Percentiles rank a stretch among this genome's conserved stretches.
These are phyloP conservation scores for Thymelicus acteon DNA, from an alignment of 2,888 invertebrate species.

Conservation along the genomic window DNA sequence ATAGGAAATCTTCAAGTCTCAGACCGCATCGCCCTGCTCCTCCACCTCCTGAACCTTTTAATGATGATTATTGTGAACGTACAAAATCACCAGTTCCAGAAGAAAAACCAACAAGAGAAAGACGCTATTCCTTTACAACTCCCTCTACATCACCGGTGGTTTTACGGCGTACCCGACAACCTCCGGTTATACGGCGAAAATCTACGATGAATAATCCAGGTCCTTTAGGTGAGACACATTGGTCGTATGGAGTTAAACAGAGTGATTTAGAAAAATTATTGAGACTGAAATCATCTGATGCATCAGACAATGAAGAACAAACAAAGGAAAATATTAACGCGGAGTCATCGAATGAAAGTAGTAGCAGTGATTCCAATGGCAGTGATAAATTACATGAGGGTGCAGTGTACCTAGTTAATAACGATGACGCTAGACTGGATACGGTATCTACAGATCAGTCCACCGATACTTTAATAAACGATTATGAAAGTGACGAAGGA, in stretches of 20 bases:
- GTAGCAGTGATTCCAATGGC: slow-evolving; percentile 64
- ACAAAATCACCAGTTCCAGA: slow-evolving; percentile 61
- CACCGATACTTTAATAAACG: slow-evolving; percentile 77
- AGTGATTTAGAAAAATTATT: slow-evolving; percentile 76
- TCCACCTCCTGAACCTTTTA: slow-evolving; percentile 72
- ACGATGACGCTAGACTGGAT: slow-evolving; percentile 69
- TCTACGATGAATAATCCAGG: slow-evolving; percentile 65
- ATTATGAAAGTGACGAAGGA: slow-evolving; percentile 70
- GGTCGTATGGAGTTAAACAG: slow-evolving; percentile 80
- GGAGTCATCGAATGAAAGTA: slow-evolving; percentile 52
- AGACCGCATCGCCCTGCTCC: slow-evolving; percentile 78
- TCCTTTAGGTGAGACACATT: slow-evolving; percentile 68
- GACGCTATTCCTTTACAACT: slow-evolving; percentile 67
- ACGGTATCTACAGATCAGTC: slow-evolving; percentile 76
- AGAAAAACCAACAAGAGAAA: slow-evolving; percentile 54
- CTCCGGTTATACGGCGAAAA: slow-evolving; percentile 77
- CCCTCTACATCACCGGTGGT: slow-evolving; percentile 71
- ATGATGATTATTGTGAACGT: slow-evolving; percentile 62
- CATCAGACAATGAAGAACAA: slow-evolving; percentile 73
- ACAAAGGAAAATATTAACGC: slow-evolving; percentile 48
- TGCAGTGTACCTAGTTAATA: slow-evolving; percentile 68
- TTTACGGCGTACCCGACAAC: slow-evolving; percentile 69
- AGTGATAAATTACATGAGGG: slow-evolving; percentile 64
- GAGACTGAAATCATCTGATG: slow-evolving; percentile 72
- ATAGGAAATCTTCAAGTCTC: slow-evolving; percentile 67